These are phyloP conservation scores for Trilocha varians DNA, from an alignment of 2,888 invertebrate genomes.

Conservation along the genomic window DNA sequence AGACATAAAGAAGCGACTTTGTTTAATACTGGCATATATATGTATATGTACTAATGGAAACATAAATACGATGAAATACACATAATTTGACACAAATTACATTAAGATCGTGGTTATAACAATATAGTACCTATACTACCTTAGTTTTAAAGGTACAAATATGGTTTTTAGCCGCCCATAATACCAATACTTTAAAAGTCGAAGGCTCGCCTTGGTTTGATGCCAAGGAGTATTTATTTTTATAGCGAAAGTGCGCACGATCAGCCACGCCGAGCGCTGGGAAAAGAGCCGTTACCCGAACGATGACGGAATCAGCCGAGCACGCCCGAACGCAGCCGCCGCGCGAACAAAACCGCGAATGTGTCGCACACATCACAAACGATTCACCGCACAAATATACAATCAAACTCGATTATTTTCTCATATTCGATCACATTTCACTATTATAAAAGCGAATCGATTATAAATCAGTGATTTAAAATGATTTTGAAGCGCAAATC, in stretches of 20 bases:
- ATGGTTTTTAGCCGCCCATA: conserved; percentile 43
- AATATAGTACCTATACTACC: no score
- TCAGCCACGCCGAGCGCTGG: conserved; percentile 27
- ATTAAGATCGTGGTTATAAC: no score
- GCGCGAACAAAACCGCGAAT: conserved; percentile 33
- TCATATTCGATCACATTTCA: background rate
- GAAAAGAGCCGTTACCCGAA: conserved; percentile 66
- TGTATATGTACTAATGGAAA: no score
- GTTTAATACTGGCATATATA: no score
- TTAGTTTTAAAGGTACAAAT: no score
- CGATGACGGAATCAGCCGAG: conserved; percentile 48
- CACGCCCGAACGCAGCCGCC: conserved; percentile 32
- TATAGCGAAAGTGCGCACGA: conserved; percentile 60
- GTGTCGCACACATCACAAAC: conserved; percentile 21
- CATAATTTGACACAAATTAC: no score
- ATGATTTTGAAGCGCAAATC: conserved; percentile 5
- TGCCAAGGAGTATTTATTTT: conserved; percentile 72
- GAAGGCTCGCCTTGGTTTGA: conserved; percentile 68
- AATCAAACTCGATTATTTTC: background rate
- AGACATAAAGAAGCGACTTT: no score
- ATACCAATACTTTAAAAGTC: conserved; percentile 47
- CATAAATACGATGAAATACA: no score
- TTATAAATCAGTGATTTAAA: background rate
- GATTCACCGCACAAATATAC: background rate
- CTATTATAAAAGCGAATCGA: background rate